phyloP scores from a whole-genome alignment of 2,797 vertebrate species.

The Merluccius polli region DNA sequence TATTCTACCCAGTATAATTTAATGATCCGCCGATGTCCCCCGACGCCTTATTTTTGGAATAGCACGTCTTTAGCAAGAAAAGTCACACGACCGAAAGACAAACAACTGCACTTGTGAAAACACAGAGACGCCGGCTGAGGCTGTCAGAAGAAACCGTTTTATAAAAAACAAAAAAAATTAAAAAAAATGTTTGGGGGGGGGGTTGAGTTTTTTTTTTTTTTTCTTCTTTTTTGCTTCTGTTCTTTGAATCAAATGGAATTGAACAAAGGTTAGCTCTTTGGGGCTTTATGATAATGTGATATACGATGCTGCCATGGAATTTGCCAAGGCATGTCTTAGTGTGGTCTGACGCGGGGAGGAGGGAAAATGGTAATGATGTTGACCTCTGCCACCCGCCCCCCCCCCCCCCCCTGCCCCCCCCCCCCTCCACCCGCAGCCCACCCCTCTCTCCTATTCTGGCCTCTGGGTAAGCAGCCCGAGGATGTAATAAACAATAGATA shows the following conservation, averaged over 20 bases:
- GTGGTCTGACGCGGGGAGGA: conserved; percentile 64
- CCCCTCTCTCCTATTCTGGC: conserved; percentile 63
- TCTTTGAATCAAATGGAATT: conserved; percentile 68
- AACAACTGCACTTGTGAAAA: conserved; percentile 69
- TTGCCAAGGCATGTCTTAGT: conserved; percentile 70
- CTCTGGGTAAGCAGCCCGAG: conserved; percentile 68
- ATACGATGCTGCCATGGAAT: conserved; percentile 69
- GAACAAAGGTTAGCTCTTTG: conserved; percentile 72
- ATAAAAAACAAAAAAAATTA: too few relatives aligned
- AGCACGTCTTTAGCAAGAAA: conserved; percentile 70
- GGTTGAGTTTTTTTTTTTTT: not conserved
- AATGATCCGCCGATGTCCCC: conserved; percentile 66
- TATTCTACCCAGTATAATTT: conserved; percentile 71
- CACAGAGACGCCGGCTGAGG: conserved; percentile 44
- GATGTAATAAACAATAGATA: conserved; percentile 75
- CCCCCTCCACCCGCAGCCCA: too few relatives aligned
- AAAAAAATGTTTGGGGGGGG: too few relatives aligned
- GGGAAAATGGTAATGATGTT: conserved; percentile 69
- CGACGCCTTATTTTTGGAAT: conserved; percentile 76
- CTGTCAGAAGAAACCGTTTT: too few relatives aligned
- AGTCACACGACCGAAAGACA: conserved; percentile 75
- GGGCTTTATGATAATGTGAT: conserved; percentile 73
- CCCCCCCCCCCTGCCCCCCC: too few relatives aligned
- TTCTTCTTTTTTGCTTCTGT: conserved; percentile 42
- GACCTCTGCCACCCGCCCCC: conserved; percentile 56